Evolutionary conservation across 2,797 vertebrate genomes (phyloP).

Genomic region (Falco berigora): DNA sequence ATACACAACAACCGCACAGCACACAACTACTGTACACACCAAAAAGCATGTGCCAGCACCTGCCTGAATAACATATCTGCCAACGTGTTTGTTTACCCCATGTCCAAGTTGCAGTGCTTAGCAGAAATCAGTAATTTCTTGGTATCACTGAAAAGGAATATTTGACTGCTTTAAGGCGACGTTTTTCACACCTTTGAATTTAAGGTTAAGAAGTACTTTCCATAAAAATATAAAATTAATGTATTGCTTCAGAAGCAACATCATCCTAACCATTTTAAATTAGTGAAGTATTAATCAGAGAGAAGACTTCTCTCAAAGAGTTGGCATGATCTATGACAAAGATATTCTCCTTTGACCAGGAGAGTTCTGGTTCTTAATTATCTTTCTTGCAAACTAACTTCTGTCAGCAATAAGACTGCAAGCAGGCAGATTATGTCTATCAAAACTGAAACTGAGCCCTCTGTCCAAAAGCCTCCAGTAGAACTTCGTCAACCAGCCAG

Average conservation of each 20-base stretch:
- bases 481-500: neutral
- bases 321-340: neutral
- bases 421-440: neutral
- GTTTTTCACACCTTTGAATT: neutral
- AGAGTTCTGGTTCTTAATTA: neutral
- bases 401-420: neutral
- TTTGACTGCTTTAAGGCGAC: neutral
- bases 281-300: neutral
- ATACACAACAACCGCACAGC: neutral
- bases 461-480: neutral
- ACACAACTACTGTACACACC: neutral
- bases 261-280: neutral
- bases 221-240: neutral
- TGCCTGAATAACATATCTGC: neutral
- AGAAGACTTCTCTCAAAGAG: neutral
- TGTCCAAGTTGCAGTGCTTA: neutral
- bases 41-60: neutral
- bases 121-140: neutral
- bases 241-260: neutral
- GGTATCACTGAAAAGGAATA: neutral
- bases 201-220: neutral
- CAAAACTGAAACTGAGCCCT: neutral
- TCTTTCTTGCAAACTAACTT: neutral
- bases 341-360: neutral
- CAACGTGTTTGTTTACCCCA: neutral